Base-by-base conservation (phyloP, 2,888 invertebrate species). In the Clostera curtula region DNA sequence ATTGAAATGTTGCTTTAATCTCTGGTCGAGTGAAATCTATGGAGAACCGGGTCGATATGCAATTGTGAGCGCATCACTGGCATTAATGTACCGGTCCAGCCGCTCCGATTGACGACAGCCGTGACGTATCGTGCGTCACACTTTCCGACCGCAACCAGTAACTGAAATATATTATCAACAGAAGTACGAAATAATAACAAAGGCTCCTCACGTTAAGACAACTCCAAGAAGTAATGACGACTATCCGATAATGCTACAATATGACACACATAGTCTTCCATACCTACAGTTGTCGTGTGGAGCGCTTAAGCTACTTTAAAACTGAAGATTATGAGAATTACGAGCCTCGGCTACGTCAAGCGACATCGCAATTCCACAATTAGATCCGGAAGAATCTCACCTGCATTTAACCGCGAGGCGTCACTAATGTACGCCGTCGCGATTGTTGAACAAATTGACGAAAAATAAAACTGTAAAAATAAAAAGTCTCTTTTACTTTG, bases 41-140 rank as follows among this genome's bases (percentile, higher is more conserved):
- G 36, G 40, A 47, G 49, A 76, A 66, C 55, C 63, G 61, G 72
- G 70, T 70, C 73, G 68, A 58, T 67, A 68, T 69, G 67, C 68
- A 51, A 68, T 66, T 59, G 61, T 59, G 59, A 55, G 63, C 63
- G 65, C 69, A 66, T 69, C 68, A 51, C 44, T 40, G n/a, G n/a
- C n/a, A n/a, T n/a, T n/a, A n/a, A n/a, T n/a, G n/a, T n/a, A n/a
- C 50, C 63, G 15, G 9, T 22, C 50, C 64, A 52, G 51, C 60
- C 64, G 75, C 61, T 70, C 76, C 67, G 75, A 79, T 74, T 77
- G 80, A 75, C 76, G 68, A 61, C 56, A 47, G 63, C 58, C 75
- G 75, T 75, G 71, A 68, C 67, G 70, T 68, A 71, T 71, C 59
- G 56, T 42, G 49, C 56, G 64, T 51, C 51, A 64, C 63, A 65